Evolutionary conservation across 2,797 vertebrate species (phyloP).

Genomic region (Megalops cyprinoides): DNA sequence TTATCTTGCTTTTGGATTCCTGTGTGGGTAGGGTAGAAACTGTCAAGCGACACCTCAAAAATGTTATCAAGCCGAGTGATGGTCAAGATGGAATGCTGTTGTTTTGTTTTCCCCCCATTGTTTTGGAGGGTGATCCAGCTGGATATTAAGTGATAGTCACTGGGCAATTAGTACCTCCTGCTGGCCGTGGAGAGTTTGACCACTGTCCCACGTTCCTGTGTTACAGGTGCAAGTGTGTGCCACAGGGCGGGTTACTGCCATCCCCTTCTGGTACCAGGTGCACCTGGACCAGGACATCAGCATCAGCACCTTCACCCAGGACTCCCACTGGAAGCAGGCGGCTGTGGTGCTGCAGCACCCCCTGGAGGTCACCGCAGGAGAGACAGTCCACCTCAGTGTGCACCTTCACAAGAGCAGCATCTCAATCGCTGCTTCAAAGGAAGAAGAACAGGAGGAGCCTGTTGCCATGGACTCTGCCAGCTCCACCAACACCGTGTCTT

Average conservation of each 20-base stretch:
- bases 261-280: conserved; percentile 97
- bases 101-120: too few relatives aligned
- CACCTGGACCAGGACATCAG: conserved; percentile 81
- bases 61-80: too few relatives aligned
- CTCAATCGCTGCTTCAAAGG: conserved; percentile 77
- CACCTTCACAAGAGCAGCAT: conserved; percentile 91
- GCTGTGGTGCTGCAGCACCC: conserved; percentile 87
- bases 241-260: conserved; percentile 84
- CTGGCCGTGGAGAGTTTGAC: not conserved
- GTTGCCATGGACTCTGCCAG: conserved; percentile 15
- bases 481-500: conserved; percentile 4
- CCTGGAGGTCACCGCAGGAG: conserved; percentile 76
- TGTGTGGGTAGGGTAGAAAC: too few relatives aligned
- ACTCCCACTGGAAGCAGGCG: conserved; percentile 96
- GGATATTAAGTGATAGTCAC: too few relatives aligned
- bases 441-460: conserved; percentile 38
- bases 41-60: too few relatives aligned
- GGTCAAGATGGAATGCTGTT: too few relatives aligned
- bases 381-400: conserved; percentile 81
- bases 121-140: too few relatives aligned
- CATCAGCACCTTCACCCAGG: conserved; percentile 82
- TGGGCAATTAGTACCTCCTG: too few relatives aligned
- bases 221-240: conserved; percentile 78
- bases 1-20: too few relatives aligned
- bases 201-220: conserved; percentile 6